These are phyloP conservation scores for Cataglyphis albicans DNA, from an alignment of 2,888 invertebrate species.

Conservation along the genomic window DNA sequence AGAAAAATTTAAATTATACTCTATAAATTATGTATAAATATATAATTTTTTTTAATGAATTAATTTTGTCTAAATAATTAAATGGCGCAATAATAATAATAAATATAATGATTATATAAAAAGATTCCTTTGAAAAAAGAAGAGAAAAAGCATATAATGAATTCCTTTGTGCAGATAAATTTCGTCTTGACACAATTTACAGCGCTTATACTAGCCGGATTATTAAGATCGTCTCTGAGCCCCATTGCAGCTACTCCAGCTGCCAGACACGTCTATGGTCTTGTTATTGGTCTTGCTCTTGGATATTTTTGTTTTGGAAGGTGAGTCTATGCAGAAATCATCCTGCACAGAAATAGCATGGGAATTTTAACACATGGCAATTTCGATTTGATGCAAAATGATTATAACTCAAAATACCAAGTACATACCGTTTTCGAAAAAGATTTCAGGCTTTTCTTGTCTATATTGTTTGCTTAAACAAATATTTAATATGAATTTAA, in stretches of 20 bases:
- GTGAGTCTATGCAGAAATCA: conserved; percentile 87
- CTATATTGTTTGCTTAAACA: neutral
- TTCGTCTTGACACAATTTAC: conserved; percentile 94
- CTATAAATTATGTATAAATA: neutral
- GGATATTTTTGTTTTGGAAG: conserved; percentile 96
- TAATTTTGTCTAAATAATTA: neutral
- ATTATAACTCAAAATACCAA: conserved; percentile 20
- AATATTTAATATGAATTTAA: neutral
- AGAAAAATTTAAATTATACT: neutral
- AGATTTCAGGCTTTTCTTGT: neutral
- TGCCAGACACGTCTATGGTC: conserved; percentile 92
- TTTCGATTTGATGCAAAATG: conserved; percentile 6
- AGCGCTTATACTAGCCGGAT: conserved; percentile 92
- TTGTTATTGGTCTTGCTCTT: conserved; percentile 92
- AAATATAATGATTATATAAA: neutral
- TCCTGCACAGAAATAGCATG: neutral
- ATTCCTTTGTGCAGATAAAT: conserved; percentile 90
- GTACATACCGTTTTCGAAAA: neutral
- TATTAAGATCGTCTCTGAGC: conserved; percentile 92
- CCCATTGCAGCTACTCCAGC: conserved; percentile 90
- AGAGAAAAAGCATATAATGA: neutral
- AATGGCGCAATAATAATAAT: neutral
- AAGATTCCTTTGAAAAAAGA: neutral
- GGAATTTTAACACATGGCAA: neutral
- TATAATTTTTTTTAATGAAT: neutral